A percentile compares a stretch with the other conserved stretches of the same genome.
phyloP scores from a whole-genome alignment of 2,888 invertebrate species.

The Erebia aethiops region DNA sequence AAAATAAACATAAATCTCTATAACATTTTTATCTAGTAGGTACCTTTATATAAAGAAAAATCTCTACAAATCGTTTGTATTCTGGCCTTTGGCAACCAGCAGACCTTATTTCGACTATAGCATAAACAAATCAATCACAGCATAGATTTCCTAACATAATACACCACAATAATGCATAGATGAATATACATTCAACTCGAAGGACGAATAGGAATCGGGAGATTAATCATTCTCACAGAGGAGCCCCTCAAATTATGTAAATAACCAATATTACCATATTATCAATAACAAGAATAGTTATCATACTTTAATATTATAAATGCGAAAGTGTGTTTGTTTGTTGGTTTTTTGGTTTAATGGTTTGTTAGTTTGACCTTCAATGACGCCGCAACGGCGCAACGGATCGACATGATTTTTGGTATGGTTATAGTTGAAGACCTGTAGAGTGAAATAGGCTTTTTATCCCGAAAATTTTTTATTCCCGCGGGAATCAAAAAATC shows the following conservation, averaged over 20 bases:
- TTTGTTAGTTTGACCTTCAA: too few relatives aligned
- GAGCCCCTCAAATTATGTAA: conserved; percentile 45
- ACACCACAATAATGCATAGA: conserved; percentile 22
- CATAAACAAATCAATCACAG: conserved; percentile 23
- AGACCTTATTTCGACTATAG: neutral
- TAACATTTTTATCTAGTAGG: too few relatives aligned
- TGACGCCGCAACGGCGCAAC: too few relatives aligned
- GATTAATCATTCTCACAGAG: conserved; percentile 45
- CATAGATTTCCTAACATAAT: conserved; percentile 6
- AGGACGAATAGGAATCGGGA: conserved; percentile 40
- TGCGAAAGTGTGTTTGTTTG: too few relatives aligned
- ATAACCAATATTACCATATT: conserved; percentile 44
- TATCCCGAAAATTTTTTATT: too few relatives aligned
- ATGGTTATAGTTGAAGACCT: too few relatives aligned
- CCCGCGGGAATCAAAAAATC: too few relatives aligned
- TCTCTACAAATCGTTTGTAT: conserved; percentile 5
- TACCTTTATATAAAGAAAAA: neutral
- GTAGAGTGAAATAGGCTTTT: too few relatives aligned
- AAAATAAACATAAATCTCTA: too few relatives aligned
- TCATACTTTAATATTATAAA: too few relatives aligned
- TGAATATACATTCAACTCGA: conserved; percentile 31
- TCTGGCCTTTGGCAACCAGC: conserved; percentile 12
- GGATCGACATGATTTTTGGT: too few relatives aligned
- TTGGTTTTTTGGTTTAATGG: too few relatives aligned
- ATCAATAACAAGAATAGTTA: conserved; percentile 34